Conservation (phyloP, 2,888 invertebrate species). For the Euphydryas editha region DNA sequence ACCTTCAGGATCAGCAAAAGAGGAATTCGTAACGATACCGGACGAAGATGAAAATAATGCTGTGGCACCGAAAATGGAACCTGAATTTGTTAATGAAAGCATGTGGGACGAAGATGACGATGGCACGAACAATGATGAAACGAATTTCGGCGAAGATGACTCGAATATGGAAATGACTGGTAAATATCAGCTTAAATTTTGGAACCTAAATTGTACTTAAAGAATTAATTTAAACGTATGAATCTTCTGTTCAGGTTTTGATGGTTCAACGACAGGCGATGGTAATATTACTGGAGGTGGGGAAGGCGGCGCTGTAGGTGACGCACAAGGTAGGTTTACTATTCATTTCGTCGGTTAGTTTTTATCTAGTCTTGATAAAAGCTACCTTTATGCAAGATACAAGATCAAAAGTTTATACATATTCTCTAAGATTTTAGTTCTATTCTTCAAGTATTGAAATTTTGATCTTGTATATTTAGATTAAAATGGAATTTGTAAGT, state of each 20-base stretch:
- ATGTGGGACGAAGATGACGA: conserved; percentile 85
- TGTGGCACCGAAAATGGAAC: conserved; percentile 87
- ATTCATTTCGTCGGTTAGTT: conserved; percentile 42
- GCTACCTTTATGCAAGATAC: conserved; percentile 33
- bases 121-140: conserved; percentile 85
- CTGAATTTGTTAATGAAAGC: conserved; percentile 85
- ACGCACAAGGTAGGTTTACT: conserved; percentile 83
- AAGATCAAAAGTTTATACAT: conserved; percentile 39
- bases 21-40: conserved; percentile 81
- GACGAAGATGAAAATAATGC: conserved; percentile 82
- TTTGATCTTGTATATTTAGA: conserved; percentile 53
- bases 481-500: conserved; percentile 80
- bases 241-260: conserved; percentile 65
- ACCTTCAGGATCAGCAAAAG: conserved; percentile 82
- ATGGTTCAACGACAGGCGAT: conserved; percentile 79
- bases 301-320: conserved; percentile 81
- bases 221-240: background rate
- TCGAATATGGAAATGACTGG: conserved; percentile 86
- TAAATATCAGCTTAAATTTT: conserved; percentile 46
- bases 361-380: conserved; percentile 39
- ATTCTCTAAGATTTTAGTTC: too few species aligned
- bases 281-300: conserved; percentile 78
- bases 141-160: conserved; percentile 86
- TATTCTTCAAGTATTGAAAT: background rate
- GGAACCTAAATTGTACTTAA: background rate